A percentile compares a stretch with the other conserved stretches of the same genome.
phyloP scores from a whole-genome alignment of 2,113 vertebrate genomes.

The Edolisoma coerulescens region DNA sequence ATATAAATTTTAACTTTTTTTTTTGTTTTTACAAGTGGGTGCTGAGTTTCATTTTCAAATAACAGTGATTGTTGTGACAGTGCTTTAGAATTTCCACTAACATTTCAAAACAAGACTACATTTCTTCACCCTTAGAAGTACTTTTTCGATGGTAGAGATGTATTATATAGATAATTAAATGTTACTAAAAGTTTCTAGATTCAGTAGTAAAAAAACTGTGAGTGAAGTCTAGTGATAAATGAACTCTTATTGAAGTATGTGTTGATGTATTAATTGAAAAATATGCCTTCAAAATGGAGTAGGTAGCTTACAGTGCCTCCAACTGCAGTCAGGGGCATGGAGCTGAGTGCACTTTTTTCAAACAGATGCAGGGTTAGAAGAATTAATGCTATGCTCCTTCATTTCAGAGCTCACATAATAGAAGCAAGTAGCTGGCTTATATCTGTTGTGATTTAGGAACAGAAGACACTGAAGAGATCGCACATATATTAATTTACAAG shows the following conservation, averaged over 20 bases:
- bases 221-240: background rate
- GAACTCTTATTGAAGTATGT: background rate
- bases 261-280: background rate
- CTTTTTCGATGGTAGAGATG: background rate
- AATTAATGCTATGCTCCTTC: background rate
- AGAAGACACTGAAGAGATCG: background rate
- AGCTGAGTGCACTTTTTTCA: background rate
- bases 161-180: background rate
- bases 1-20: background rate
- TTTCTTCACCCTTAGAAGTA: background rate
- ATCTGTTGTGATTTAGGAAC: conserved; percentile 1
- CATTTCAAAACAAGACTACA: background rate
- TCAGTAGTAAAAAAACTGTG: background rate
- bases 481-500: background rate
- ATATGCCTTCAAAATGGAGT: background rate
- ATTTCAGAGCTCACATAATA: background rate
- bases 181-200: background rate
- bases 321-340: background rate
- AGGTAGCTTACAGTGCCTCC: background rate
- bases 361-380: background rate
- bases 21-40: background rate
- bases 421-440: background rate
- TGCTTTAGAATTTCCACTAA: background rate
- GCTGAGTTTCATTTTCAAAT: background rate
- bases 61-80: background rate